Evolutionary conservation across 2,888 invertebrate genomes (phyloP).

Genomic region (Hermodice carunculata): DNA sequence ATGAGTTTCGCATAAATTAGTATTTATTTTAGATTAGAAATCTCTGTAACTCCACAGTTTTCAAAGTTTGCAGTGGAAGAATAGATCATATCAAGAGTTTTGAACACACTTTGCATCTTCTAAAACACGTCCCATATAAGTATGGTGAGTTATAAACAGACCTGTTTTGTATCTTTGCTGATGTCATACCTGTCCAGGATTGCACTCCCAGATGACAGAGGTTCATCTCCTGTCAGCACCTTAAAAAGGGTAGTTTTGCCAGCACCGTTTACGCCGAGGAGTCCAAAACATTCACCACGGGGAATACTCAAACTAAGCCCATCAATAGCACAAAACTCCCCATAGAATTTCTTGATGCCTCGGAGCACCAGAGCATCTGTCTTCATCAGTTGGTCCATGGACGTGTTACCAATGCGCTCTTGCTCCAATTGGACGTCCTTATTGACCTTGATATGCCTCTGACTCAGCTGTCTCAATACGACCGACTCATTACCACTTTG

Average conservation of each 20-base stretch:
- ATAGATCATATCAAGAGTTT: too few species aligned
- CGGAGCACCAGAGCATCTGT: constrained; percentile 74
- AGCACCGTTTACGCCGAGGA: constrained; percentile 77
- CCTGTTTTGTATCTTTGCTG: constrained; percentile 46
- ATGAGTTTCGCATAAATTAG: too few species aligned
- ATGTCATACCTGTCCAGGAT: constrained; percentile 74
- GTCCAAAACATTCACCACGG: constrained; percentile 83
- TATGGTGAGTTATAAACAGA: too few species aligned
- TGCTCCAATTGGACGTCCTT: constrained; percentile 69
- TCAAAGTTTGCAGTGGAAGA: too few species aligned
- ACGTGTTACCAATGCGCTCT: constrained; percentile 50
- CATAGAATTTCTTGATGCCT: constrained; percentile 80
- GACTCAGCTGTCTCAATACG: too few species aligned
- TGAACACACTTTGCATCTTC: too few species aligned
- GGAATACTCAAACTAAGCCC: constrained; percentile 78
- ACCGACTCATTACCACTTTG: too few species aligned
- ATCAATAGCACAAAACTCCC: constrained; percentile 80
- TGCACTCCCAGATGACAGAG: constrained; percentile 79
- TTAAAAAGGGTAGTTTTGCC: constrained; percentile 79
- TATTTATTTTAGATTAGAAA: too few species aligned
- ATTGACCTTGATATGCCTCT: too few species aligned
- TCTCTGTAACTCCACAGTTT: too few species aligned
- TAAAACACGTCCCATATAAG: too few species aligned
- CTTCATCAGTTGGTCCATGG: constrained; percentile 34
- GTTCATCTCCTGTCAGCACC: constrained; percentile 81